Evolutionary conservation across 2,888 invertebrate species (phyloP), one percentile per base, ranked within the genome.

Genomic region (Machimus atricapillus): DNA sequence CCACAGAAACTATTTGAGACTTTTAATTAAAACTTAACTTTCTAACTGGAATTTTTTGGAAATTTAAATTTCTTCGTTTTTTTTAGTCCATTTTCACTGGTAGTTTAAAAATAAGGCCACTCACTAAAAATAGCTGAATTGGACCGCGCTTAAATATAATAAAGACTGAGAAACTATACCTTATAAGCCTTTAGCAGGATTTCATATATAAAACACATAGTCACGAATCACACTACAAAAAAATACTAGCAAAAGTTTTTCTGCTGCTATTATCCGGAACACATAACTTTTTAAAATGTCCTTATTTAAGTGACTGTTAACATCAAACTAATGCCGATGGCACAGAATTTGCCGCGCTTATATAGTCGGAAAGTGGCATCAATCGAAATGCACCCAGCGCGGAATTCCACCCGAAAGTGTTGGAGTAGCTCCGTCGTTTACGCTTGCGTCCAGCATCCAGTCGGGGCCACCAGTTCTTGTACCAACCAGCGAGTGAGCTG

Each of bases 271-370:
- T 85, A 85, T 4, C 85, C 74, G 46, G 74, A 85, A 46, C 85
- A 74, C 85, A 85, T 85, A 14, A 74, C 46, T 31, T 46, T 56
- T 27, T 66, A 66, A 66, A 27, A 27, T 66, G 27, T 43, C 74
- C 85, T 85, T 73, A 74, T 46, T 85, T 74, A 85, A 74, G 43
- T 74, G 74, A 85, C 85, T 74, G 85, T 85, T 85, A 85, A 85
- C 85, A 74, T 73, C 85, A 27, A 85, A 85, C 85, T 85, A 74
- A 74, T 31, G 23, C 19, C 74, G 74, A 74, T 16, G 16, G 16
- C 16, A 12, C 43, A n/a, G 1, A 40, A n/a, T 4, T 74, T 27
- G 27, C 43, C 12, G 27, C 74, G 58, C 74, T 85, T 85, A 74
- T 85, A 85, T 85, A 85, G 85, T 46, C 73, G n/a, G 37, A 76